phyloP scores from a whole-genome alignment of 2,797 vertebrate genomes.

The Argentina silus region DNA sequence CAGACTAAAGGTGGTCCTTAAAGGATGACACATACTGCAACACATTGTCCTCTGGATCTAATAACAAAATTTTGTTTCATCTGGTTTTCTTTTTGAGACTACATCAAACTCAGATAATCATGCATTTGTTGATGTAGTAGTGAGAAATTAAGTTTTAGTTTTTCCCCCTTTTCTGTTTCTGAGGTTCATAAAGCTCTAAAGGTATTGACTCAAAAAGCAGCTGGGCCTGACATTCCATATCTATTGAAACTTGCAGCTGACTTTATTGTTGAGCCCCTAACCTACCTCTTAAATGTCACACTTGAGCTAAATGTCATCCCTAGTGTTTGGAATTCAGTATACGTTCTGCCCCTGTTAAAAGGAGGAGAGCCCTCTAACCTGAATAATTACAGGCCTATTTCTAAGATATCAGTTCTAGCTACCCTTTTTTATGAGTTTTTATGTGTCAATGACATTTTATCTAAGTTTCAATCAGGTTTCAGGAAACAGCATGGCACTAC shows the following conservation, averaged over 20 bases:
- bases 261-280: neutral
- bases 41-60: too few relatives aligned
- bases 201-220: neutral
- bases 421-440: too few relatives aligned
- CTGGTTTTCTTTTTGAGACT: neutral
- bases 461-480: too few relatives aligned
- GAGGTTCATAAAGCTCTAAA: neutral
- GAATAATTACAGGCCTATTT: too few relatives aligned
- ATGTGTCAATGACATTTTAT: too few relatives aligned
- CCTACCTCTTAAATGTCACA: neutral
- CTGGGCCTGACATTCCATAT: neutral
- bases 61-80: neutral
- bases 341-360: too few relatives aligned
- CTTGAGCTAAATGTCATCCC: neutral
- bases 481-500: too few relatives aligned
- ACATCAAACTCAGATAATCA: neutral
- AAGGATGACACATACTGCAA: too few relatives aligned
- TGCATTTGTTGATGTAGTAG: neutral
- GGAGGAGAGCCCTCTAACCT: too few relatives aligned
- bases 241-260: neutral
- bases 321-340: slow-evolving; percentile 4
- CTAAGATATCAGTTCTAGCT: too few relatives aligned
- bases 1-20: too few relatives aligned
- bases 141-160: neutral
- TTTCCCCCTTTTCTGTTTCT: neutral